Evolutionary conservation across 1,140 invertebrate genomes (phyloP).

Genomic region (Lasioglossum baleicum): DNA sequence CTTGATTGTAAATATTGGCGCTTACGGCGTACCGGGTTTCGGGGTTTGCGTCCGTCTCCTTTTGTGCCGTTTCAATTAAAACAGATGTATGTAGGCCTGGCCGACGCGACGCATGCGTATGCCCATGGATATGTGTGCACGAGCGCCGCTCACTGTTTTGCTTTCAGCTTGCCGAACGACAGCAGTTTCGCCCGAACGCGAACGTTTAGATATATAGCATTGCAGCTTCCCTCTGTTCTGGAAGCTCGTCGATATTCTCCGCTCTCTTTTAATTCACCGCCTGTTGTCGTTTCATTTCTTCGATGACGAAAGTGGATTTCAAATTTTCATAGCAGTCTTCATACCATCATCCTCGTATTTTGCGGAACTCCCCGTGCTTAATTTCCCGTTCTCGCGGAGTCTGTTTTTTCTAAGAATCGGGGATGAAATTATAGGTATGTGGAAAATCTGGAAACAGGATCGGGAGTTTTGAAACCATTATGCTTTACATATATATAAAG

Average conservation of each 20-base stretch:
- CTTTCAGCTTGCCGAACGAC: neutral
- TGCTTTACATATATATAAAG: too few species aligned
- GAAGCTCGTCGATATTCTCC: neutral
- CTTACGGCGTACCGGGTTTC: conserved; percentile 42
- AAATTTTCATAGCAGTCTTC: neutral
- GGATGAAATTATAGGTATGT: too few species aligned
- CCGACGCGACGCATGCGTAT: neutral
- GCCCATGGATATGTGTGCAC: too few species aligned
- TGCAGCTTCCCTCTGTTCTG: neutral
- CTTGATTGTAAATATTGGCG: conserved; percentile 52
- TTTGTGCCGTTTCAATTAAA: conserved; percentile 53
- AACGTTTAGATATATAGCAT: neutral
- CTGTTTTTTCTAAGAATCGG: too few species aligned
- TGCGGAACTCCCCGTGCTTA: neutral
- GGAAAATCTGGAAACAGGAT: too few species aligned
- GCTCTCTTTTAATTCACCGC: neutral
- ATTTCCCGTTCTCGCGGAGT: neutral
- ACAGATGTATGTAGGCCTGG: conserved; percentile 1
- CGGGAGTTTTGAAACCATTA: too few species aligned
- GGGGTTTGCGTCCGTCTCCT: conserved; percentile 31
- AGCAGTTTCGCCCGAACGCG: neutral
- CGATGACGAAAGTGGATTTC: neutral
- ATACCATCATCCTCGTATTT: too few species aligned
- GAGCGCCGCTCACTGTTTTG: neutral
- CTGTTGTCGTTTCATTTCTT: neutral